A percentile compares a stretch with the other conserved stretches of the same genome.
Evolutionary conservation across 2,888 invertebrate genomes (phyloP).

Genomic region (Diarsia rubi): DNA sequence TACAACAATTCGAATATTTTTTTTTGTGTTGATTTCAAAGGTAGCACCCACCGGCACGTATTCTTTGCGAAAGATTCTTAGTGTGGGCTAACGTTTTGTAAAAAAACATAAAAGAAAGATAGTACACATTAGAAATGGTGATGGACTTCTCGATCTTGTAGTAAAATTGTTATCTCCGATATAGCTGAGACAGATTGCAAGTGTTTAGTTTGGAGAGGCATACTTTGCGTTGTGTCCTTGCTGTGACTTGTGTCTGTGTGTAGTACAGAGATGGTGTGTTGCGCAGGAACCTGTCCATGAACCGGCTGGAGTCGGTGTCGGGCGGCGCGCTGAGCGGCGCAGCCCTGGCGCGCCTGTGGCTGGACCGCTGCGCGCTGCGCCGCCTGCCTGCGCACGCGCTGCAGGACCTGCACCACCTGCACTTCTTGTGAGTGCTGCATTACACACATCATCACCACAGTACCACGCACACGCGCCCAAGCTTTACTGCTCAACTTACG

Average conservation of each 20-base stretch:
- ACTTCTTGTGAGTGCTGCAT: conserved; percentile 90
- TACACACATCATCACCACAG: background rate
- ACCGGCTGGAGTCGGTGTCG: conserved; percentile 93
- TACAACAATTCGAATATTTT: too few relatives aligned
- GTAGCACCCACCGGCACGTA: too few relatives aligned
- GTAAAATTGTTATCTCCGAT: too few relatives aligned
- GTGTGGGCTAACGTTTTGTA: too few relatives aligned
- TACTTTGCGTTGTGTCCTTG: background rate
- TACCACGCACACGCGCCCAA: background rate
- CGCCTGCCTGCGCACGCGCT: conserved; percentile 91
- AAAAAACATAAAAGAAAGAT: too few relatives aligned
- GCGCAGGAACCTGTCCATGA: conserved; percentile 94
- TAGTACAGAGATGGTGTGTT: conserved; percentile 44
- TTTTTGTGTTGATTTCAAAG: too few relatives aligned
- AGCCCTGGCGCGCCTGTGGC: conserved; percentile 92
- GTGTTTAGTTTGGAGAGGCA: too few relatives aligned
- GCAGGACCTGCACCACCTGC: conserved; percentile 87
- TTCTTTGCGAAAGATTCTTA: too few relatives aligned
- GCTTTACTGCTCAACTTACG: background rate
- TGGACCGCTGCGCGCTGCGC: conserved; percentile 91
- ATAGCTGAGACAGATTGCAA: too few relatives aligned
- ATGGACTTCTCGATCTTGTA: too few relatives aligned
- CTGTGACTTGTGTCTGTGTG: too few relatives aligned
- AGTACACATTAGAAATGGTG: too few relatives aligned
- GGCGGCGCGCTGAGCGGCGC: conserved; percentile 92